Conservation (phyloP, 1,140 invertebrate genomes). For the Armadillidium nasatum region DNA sequence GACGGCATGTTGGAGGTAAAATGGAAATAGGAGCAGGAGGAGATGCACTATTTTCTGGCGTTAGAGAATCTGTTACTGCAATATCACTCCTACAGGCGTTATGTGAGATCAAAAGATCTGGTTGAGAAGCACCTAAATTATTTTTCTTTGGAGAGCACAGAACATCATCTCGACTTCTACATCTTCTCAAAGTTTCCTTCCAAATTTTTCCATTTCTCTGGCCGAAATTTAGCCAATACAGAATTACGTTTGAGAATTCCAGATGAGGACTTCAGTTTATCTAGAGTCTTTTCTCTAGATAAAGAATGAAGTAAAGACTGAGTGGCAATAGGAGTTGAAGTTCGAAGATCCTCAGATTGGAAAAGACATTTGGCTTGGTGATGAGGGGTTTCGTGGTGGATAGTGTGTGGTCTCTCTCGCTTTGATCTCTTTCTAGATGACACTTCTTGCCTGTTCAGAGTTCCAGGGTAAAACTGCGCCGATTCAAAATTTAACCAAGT, state of each 20-base stretch:
- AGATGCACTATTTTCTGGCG: constrained; percentile 22
- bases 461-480: constrained; percentile 5
- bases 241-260: constrained; percentile 27
- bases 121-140: constrained; percentile 40
- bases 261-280: neutral
- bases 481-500: neutral
- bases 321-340: constrained; percentile 20
- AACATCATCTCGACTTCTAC: constrained; percentile 40
- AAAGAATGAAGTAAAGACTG: neutral
- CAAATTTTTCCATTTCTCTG: constrained; percentile 23
- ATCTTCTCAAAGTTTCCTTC: constrained; percentile 35
- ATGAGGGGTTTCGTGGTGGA: neutral
- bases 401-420: constrained; percentile 14
- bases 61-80: neutral
- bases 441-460: neutral
- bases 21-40: constrained; percentile 38
- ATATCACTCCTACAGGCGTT: constrained; percentile 18
- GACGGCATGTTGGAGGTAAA: constrained; percentile 38
- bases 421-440: neutral
- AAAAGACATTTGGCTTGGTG: neutral
- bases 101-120: constrained; percentile 42
- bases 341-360: constrained; percentile 21
- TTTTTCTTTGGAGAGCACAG: constrained; percentile 32
- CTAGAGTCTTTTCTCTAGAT: neutral
- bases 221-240: constrained; percentile 23